Evolutionary conservation across 2,113 vertebrate species (phyloP).

Genomic region (Syngnathus typhle): DNA sequence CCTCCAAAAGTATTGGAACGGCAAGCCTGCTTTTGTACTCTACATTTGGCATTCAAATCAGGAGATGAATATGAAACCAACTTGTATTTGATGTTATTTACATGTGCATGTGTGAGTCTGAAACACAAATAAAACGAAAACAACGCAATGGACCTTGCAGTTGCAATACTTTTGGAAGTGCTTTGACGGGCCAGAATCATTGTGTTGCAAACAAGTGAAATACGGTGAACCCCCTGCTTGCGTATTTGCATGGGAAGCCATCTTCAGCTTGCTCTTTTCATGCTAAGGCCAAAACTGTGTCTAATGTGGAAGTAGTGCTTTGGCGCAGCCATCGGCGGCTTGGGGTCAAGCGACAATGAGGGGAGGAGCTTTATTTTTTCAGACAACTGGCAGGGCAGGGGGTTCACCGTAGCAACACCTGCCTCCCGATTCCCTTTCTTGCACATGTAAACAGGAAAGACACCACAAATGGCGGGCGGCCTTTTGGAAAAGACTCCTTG

Average conservation of each 20-base stretch:
- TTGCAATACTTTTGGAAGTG: too few relatives aligned
- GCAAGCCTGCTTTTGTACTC: too few relatives aligned
- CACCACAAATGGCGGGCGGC: constrained; percentile 18
- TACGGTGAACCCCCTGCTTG: not conserved
- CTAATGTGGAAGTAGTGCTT: not conserved
- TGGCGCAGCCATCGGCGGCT: not conserved
- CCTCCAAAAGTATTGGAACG: too few relatives aligned
- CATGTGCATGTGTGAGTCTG: too few relatives aligned
- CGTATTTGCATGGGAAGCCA: not conserved
- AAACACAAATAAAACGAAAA: too few relatives aligned
- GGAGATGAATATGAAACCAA: too few relatives aligned
- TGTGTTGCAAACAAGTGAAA: not conserved
- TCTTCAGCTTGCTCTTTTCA: not conserved
- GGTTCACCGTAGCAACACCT: constrained; percentile 6
- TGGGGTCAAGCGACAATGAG: not conserved
- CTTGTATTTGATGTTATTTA: too few relatives aligned
- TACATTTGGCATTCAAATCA: too few relatives aligned
- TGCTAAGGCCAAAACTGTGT: too few relatives aligned
- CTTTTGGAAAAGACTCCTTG: constrained; percentile 5
- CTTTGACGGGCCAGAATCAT: not conserved
- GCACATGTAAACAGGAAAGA: constrained; percentile 1
- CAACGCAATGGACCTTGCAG: too few relatives aligned
- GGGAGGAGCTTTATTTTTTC: not conserved
- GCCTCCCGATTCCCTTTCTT: constrained; percentile 6
- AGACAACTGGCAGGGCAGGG: not conserved